Base-by-base conservation (phyloP, 2,888 invertebrate genomes). In the Meganola albula region DNA sequence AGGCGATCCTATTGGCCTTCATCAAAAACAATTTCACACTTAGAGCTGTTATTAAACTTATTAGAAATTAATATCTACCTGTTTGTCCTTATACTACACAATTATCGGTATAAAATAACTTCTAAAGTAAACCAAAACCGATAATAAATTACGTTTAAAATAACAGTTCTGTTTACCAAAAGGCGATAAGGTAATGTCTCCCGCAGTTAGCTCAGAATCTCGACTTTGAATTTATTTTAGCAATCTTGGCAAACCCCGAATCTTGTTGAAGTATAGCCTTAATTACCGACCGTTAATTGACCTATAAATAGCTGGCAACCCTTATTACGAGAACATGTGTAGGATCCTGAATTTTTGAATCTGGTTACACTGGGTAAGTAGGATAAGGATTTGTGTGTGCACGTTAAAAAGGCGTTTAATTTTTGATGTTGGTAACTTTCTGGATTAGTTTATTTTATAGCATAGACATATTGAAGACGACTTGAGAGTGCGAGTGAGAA, bases 221-320 rank as follows among this genome's bases (percentile, higher is more conserved):
- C 47, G 47, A 61, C 52, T 63, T 65, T 48, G 61, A 68, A 67
- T 65, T 65, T 67, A 67, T 64, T 59, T 58, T 47, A 58, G 61
- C 66, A 63, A 60, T 63, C 62, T 65, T 61, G 63, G 64, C 67
- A 65, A 59, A 60, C 61, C 63, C 63, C 59, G 53, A 64, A 69
- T 66, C 66, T 57, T 38, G 52, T 45, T 66, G 67, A 70, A 56
- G 61, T 55, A 70, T 63, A 46, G 65, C 58, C 63, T 70, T 69
- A 69, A 69, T 69, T 69, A 69, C 58, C 51, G 55, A 54, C 44
- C 64, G 68, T 67, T 69, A 68, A 69, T 68, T 67, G 66, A 63
- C 65, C 61, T 58, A 69, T 69, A 69, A 69, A 69, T 69, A 69
- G 63, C 53, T 39, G 48, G 20, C 4, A n/a, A 5, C 8, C n/a